Percentiles rank a stretch among this genome's conserved stretches.
Evolutionary conservation across 2,888 invertebrate species (phyloP).

Genomic region (Odontocolon sp.): DNA sequence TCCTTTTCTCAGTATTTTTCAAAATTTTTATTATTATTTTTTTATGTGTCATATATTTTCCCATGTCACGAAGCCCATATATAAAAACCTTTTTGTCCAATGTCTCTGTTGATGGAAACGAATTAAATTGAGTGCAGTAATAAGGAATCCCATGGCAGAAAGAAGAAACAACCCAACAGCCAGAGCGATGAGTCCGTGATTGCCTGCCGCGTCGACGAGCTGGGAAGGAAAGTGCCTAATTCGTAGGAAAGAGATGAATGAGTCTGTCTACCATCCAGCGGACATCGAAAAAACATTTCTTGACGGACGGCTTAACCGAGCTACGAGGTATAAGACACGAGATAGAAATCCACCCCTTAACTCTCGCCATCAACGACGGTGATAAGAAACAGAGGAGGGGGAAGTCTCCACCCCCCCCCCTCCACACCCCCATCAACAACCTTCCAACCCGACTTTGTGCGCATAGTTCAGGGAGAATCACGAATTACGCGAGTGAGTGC

Average conservation of each 20-base stretch:
- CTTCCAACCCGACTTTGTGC: too few species aligned
- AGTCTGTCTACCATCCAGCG: slow-evolving; percentile 49
- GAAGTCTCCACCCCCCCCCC: too few species aligned
- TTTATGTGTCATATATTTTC: slow-evolving; percentile 25
- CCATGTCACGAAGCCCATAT: too few species aligned
- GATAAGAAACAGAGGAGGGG: too few species aligned
- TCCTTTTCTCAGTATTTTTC: too few species aligned
- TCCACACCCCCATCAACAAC: too few species aligned
- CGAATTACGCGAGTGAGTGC: background rate
- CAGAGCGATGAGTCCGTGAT: slow-evolving; percentile 29
- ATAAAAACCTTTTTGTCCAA: too few species aligned
- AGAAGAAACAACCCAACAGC: slow-evolving; percentile 3
- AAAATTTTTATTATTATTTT: too few species aligned
- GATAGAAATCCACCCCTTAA: background rate
- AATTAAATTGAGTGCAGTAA: slow-evolving; percentile 44
- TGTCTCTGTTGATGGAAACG: slow-evolving; percentile 28
- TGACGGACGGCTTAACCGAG: slow-evolving; percentile 61
- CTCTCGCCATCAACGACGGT: background rate
- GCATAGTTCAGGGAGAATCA: too few species aligned
- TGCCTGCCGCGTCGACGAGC: slow-evolving; percentile 9
- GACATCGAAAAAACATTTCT: slow-evolving; percentile 38
- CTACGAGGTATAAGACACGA: slow-evolving; percentile 30
- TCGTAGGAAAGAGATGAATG: slow-evolving; percentile 54
- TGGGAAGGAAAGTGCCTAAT: slow-evolving; percentile 36
- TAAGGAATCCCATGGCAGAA: slow-evolving; percentile 24